Conservation (phyloP, 2,888 invertebrate species). For the Cerastis rubricosa region DNA sequence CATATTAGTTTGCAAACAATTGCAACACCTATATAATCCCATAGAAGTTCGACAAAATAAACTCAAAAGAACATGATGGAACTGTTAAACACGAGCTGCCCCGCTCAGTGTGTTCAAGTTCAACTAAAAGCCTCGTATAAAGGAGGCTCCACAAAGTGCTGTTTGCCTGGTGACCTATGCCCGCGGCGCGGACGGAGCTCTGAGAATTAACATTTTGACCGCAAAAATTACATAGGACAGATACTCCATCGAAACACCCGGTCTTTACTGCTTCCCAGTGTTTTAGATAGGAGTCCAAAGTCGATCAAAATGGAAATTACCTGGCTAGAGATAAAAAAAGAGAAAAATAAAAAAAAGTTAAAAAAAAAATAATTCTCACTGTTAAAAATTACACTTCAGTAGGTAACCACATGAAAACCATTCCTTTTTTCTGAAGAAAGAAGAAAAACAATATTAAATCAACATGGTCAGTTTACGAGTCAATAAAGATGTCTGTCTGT, state of each 20-base stretch:
- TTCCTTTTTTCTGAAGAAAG: too few relatives aligned
- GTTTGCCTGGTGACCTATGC: slow-evolving; percentile 37
- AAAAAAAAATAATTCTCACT: too few relatives aligned
- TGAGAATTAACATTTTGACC: not conserved
- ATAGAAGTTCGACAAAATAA: not conserved
- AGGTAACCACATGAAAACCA: too few relatives aligned
- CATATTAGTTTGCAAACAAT: not conserved
- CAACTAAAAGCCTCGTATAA: slow-evolving; percentile 21
- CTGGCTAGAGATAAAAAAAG: not conserved
- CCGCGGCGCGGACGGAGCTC: too few relatives aligned
- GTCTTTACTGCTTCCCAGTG: too few relatives aligned
- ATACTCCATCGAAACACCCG: too few relatives aligned
- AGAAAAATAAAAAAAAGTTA: not conserved
- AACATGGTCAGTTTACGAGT: not conserved
- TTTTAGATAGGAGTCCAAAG: too few relatives aligned
- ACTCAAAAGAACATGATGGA: not conserved
- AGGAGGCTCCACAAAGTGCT: slow-evolving; percentile 9
- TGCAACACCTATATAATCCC: not conserved
- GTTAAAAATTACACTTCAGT: too few relatives aligned
- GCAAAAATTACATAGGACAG: not conserved
- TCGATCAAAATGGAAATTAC: not conserved
- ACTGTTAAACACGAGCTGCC: not conserved
- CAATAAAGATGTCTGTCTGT: too few relatives aligned
- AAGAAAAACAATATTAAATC: not conserved
- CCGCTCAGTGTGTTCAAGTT: slow-evolving; percentile 27